Conservation (phyloP, 1,140 invertebrate genomes). For the Scylla paramamosain region DNA sequence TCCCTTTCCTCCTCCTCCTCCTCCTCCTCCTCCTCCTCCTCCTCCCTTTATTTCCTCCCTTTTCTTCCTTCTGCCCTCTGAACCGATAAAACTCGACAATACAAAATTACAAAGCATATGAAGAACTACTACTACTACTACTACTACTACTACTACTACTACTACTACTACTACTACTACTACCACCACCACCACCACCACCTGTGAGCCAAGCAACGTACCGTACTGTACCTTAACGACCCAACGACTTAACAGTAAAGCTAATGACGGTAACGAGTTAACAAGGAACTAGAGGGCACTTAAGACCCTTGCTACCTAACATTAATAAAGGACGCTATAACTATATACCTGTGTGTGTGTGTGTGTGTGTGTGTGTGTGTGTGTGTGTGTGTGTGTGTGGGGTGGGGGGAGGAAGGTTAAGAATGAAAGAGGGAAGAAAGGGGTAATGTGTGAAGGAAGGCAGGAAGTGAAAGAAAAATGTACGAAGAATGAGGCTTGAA, state of each 20-base stretch:
- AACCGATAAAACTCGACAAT: too few relatives aligned
- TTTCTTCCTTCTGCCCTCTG: too few relatives aligned
- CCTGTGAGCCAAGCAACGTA: too few relatives aligned
- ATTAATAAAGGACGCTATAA: neutral
- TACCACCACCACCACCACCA: neutral
- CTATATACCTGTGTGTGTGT: too few relatives aligned
- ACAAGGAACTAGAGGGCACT: neutral
- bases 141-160: neutral
- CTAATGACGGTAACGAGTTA: neutral
- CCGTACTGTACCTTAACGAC: neutral
- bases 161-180: slow-evolving; percentile 10
- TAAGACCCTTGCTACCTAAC: neutral
- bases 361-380: too few relatives aligned
- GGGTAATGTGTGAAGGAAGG: neutral
- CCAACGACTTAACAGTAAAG: neutral
- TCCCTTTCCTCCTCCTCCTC: too few relatives aligned
- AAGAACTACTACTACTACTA: neutral
- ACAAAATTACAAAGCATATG: too few relatives aligned
- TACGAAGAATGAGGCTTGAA: neutral
- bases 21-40: too few relatives aligned
- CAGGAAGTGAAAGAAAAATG: too few relatives aligned
- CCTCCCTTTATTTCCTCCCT: too few relatives aligned
- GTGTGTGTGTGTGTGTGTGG: too few relatives aligned
- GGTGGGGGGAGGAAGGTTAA: neutral
- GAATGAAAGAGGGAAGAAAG: neutral